A percentile compares a stretch with the other conserved stretches of the same genome.
Conservation (phyloP, 2,888 invertebrate genomes). For the Gymnocheta viridis region DNA sequence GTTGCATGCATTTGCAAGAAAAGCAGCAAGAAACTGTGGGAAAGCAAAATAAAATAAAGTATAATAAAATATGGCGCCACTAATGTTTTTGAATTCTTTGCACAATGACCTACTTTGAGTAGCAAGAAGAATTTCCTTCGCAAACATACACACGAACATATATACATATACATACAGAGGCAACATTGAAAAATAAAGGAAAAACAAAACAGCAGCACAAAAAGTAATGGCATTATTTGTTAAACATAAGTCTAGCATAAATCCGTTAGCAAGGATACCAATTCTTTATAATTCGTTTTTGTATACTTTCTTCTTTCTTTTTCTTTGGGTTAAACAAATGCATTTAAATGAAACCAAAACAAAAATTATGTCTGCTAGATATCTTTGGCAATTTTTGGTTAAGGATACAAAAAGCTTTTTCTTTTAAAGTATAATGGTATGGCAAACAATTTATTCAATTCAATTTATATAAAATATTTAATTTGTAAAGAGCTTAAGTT, state of each 20-base stretch:
- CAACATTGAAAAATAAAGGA: neutral
- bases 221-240: conserved; percentile 64
- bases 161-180: neutral
- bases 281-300: conserved; percentile 38
- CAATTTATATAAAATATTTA: conserved; percentile 4
- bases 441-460: conserved; percentile 11
- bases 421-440: neutral
- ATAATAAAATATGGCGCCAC: conserved; percentile 68
- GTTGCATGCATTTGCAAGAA: conserved; percentile 34
- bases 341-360: conserved; percentile 22
- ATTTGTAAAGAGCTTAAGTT: conserved; percentile 9
- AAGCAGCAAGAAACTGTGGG: neutral
- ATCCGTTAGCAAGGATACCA: conserved; percentile 64
- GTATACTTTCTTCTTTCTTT: neutral
- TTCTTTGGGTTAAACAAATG: conserved; percentile 34
- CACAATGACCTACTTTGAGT: conserved; percentile 64
- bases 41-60: conserved; percentile 43
- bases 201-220: conserved; percentile 37
- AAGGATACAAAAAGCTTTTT: conserved; percentile 6
- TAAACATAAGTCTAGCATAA: conserved; percentile 66
- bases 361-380: conserved; percentile 52
- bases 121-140: conserved; percentile 36
- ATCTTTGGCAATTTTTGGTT: conserved; percentile 15
- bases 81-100: conserved; percentile 63
- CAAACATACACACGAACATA: neutral